Conservation (phyloP, 2,888 invertebrate species). For the Xylota sylvarum region DNA sequence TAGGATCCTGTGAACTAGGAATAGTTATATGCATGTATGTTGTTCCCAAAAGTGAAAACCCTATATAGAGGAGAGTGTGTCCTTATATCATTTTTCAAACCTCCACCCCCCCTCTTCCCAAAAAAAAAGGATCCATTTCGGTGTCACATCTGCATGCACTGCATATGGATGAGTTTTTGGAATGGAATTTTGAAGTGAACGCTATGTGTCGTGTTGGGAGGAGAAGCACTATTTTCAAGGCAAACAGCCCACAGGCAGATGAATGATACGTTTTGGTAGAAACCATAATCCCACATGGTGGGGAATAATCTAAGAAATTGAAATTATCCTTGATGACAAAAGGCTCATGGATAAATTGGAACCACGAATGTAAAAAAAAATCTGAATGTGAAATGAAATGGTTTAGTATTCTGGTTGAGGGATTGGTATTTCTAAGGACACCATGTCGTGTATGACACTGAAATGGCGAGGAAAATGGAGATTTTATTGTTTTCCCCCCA, state of each 20-base stretch:
- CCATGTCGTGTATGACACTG: background rate
- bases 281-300: conserved; percentile 25
- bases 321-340: conserved; percentile 66
- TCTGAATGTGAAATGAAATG: background rate
- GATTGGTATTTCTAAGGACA: background rate
- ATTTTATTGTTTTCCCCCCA: conserved; percentile 2
- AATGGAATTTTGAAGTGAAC: conserved; percentile 62
- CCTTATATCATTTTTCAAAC: conserved; percentile 31
- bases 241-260: conserved; percentile 47
- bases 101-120: too few relatives aligned
- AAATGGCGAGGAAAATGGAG: background rate
- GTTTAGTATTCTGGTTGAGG: background rate
- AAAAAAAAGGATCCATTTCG: conserved; percentile 32
- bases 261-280: conserved; percentile 29
- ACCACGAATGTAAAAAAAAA: background rate
- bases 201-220: conserved; percentile 22
- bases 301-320: conserved; percentile 62
- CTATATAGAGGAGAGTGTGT: conserved; percentile 24
- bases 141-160: conserved; percentile 65
- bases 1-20: conserved; percentile 37
- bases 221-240: conserved; percentile 46
- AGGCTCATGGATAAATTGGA: conserved; percentile 41
- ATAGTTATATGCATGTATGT: conserved; percentile 23
- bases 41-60: conserved; percentile 23
- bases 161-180: conserved; percentile 66